Percentiles rank a stretch among this genome's conserved stretches.
These are phyloP conservation scores for Lineus longissimus DNA, from an alignment of 1,140 invertebrate genomes.

Conservation along the genomic window DNA sequence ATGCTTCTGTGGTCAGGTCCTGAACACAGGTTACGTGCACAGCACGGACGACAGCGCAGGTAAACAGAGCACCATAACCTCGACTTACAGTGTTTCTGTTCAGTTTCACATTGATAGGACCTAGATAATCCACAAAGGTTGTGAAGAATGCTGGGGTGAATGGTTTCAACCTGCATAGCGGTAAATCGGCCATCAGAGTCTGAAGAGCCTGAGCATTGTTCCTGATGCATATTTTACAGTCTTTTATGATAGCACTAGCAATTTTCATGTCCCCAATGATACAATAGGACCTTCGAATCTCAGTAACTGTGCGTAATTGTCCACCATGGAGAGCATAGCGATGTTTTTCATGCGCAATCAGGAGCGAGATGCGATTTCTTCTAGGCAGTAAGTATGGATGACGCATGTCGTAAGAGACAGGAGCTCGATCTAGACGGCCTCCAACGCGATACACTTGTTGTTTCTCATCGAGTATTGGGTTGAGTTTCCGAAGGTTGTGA, in stretches of 20 bases:
- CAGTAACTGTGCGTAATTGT: neutral
- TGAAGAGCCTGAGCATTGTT: neutral
- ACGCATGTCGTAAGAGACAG: neutral
- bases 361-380: neutral
- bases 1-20: neutral
- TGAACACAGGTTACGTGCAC: constrained; percentile 6
- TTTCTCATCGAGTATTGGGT: neutral
- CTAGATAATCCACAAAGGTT: constrained; percentile 1
- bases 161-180: neutral
- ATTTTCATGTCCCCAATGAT: constrained; percentile 1
- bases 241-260: neutral
- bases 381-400: constrained; percentile 5
- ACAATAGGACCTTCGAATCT: neutral
- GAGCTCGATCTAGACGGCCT: neutral
- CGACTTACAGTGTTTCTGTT: neutral
- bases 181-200: neutral
- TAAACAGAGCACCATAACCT: constrained; percentile 1
- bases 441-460: constrained; percentile 2
- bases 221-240: neutral
- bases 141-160: neutral
- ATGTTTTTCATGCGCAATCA: neutral
- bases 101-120: neutral
- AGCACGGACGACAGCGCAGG: neutral
- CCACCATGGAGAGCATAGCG: neutral
- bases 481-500: neutral